Conservation (phyloP, 2,888 invertebrate species). For the Cephus runcator region DNA sequence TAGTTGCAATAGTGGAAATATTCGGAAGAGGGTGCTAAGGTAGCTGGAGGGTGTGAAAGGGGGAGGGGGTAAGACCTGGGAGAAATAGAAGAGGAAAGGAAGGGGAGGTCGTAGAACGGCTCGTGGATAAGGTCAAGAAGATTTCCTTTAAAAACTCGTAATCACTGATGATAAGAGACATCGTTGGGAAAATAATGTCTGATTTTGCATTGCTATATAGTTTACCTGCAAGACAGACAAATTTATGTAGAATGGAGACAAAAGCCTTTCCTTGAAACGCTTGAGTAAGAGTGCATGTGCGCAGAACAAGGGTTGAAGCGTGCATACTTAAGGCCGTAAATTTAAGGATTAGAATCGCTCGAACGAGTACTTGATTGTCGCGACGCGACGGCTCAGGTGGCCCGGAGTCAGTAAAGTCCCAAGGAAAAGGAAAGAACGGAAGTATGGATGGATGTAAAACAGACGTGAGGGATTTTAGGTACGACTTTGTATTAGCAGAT, state of each 20-base stretch:
- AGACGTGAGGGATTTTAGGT: no score
- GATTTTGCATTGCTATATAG: neutral
- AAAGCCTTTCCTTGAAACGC: no score
- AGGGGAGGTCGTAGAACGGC: neutral
- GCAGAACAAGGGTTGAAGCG: no score
- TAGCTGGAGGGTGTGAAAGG: constrained; percentile 10
- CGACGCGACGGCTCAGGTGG: no score
- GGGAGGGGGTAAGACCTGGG: constrained; percentile 4
- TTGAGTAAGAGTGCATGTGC: no score
- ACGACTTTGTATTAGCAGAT: no score
- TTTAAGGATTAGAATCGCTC: no score
- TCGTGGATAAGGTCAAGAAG: constrained; percentile 23
- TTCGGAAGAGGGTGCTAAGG: constrained; percentile 22
- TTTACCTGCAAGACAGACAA: neutral
- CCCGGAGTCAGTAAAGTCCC: no score
- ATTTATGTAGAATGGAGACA: neutral
- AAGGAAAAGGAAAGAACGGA: no score
- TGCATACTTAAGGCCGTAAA: no score
- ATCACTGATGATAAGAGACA: constrained; percentile 48
- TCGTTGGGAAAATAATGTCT: constrained; percentile 38
- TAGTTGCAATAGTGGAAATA: constrained; percentile 31
- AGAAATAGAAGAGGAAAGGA: neutral
- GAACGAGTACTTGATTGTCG: no score
- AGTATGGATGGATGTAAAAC: no score
- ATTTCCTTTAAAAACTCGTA: constrained; percentile 51